Evolutionary conservation across 2,888 invertebrate species (phyloP), one percentile per base, ranked within the genome.

Genomic region (Osmoderma eremita): DNA sequence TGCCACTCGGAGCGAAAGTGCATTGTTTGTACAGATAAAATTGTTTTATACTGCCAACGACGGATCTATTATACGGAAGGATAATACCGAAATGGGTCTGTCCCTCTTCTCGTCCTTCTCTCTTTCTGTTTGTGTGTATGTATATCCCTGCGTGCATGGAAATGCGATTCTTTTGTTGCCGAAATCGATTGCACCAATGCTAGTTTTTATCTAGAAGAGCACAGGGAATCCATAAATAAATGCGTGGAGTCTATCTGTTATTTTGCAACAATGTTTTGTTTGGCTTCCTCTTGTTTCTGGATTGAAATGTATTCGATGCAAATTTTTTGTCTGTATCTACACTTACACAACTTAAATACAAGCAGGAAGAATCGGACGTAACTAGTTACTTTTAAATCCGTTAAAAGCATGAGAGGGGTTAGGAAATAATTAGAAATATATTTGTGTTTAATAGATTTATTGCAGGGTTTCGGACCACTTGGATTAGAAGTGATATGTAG

Each of bases 1-100:
- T 65, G 68, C 69, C 65, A 65, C 69, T 66, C 69, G 66, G 67
- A 61, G 72, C 70, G 72, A 67, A 70, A 73, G 70, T 69, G 71
- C 71, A 69, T 71, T 73, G 72, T 74, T 73, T 68, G 73, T 63
- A 69, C 67, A 69, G 72, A 73, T 73, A 71, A 65, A 71, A 73
- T 73, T 73, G 71, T 74, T 71, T 69, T 67, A 53, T 61, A 51
- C 65, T 51, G 45, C 15, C 10, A 61, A 42, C 30, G 58, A 45
- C 58, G 58, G 58, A 61, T 45, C 58, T 45, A 61, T 61, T 61
- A 61, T 61, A 24, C 45, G 45, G 13, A 61, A 22, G 58, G 58
- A 61, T 61, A 61, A 61, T 61, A 61, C 45, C 18, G 30, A 45
- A 61, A 61, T 48, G 45, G 45, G 24, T 13, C 24, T 24, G 18